Percentiles rank a stretch among this genome's conserved stretches.
These are phyloP conservation scores for Protosalanx chinensis DNA, from an alignment of 2,797 vertebrate genomes.

Conservation along the genomic window DNA sequence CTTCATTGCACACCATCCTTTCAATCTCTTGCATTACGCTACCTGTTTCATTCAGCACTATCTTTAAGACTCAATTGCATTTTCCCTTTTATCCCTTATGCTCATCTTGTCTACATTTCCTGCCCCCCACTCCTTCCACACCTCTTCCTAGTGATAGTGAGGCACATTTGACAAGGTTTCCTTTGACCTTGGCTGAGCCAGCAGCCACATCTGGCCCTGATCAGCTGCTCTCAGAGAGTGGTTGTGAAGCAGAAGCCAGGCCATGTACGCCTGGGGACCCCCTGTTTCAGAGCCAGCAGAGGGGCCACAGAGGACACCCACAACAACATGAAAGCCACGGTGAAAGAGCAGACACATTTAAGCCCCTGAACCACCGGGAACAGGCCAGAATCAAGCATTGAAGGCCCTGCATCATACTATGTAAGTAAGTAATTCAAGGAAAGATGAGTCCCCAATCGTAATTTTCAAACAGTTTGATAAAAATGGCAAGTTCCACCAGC, in stretches of 20 bases:
- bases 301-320: constrained; percentile 56
- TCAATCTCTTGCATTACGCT: constrained; percentile 7
- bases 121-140: constrained; percentile 10
- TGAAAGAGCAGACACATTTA: constrained; percentile 59
- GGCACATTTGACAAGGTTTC: constrained; percentile 74
- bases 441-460: constrained; percentile 1
- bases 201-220: constrained; percentile 77
- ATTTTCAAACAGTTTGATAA: too few relatives aligned
- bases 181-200: constrained; percentile 73
- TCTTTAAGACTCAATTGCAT: neutral
- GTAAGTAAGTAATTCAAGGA: constrained; percentile 26
- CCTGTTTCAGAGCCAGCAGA: constrained; percentile 50
- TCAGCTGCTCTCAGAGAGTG: constrained; percentile 64
- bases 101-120: constrained; percentile 14
- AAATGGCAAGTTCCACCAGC: too few relatives aligned
- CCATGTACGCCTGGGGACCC: constrained; percentile 60
- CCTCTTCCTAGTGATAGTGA: constrained; percentile 64
- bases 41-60: neutral
- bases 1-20: constrained; percentile 7
- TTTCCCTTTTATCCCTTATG: neutral
- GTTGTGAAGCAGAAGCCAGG: constrained; percentile 61
- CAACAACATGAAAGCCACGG: constrained; percentile 63
- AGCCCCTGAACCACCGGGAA: constrained; percentile 51
- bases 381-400: constrained; percentile 54
- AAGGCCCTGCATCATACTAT: constrained; percentile 34